Evolutionary conservation across 1,140 invertebrate species (phyloP).

Genomic region (Penaeus chinensis): DNA sequence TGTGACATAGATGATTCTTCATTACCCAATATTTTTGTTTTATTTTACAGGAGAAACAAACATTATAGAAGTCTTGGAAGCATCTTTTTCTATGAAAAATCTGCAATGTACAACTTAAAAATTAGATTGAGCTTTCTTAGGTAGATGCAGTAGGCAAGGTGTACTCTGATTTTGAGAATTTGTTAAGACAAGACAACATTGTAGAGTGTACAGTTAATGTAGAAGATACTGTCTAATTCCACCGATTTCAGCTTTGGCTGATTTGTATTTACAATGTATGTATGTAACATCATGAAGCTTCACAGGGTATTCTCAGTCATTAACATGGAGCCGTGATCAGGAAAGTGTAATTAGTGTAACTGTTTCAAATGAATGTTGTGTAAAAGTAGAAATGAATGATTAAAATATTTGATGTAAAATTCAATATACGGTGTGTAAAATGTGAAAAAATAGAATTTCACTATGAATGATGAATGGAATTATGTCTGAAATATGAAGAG

Average conservation of each 20-base stretch:
- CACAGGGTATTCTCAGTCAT: slow-evolving; percentile 37
- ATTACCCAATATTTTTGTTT: slow-evolving; percentile 15
- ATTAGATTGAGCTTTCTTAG: slow-evolving; percentile 44
- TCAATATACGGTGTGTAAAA: too few species aligned
- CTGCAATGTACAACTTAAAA: slow-evolving; percentile 47
- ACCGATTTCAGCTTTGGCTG: slow-evolving; percentile 33
- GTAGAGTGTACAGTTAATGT: not conserved
- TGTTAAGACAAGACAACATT: not conserved
- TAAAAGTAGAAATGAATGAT: too few species aligned
- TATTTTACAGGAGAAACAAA: slow-evolving; percentile 2
- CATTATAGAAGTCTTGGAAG: slow-evolving; percentile 10
- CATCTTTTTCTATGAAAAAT: slow-evolving; percentile 38
- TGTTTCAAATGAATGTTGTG: too few species aligned
- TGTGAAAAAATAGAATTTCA: too few species aligned
- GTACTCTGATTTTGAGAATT: not conserved
- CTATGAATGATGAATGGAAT: too few species aligned
- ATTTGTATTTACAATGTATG: slow-evolving; percentile 35
- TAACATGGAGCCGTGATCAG: slow-evolving; percentile 27
- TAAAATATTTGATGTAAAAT: too few species aligned
- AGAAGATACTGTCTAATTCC: slow-evolving; percentile 23
- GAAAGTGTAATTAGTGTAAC: slow-evolving; percentile 1
- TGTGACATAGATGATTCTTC: not conserved
- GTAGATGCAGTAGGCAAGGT: slow-evolving; percentile 10
- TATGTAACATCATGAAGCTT: slow-evolving; percentile 31
- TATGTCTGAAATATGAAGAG: too few species aligned